Conservation (phyloP, 1,140 invertebrate species). For the Armadillidium nasatum region DNA sequence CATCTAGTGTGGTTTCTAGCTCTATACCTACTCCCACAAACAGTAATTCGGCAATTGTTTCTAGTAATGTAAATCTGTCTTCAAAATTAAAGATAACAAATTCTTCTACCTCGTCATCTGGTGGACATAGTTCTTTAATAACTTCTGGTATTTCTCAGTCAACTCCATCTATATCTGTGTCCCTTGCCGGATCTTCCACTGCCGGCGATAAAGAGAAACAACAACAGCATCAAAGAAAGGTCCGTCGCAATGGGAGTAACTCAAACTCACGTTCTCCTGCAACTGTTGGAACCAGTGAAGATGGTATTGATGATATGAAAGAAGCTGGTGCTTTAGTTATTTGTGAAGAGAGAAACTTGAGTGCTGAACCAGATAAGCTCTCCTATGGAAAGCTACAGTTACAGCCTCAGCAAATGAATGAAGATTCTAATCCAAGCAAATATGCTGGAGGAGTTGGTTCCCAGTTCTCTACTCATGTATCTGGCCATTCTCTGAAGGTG, state of each 20-base stretch:
- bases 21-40: neutral
- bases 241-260: slow-evolving; percentile 35
- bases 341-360: slow-evolving; percentile 43
- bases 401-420: no score
- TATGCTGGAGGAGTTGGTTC: slow-evolving; percentile 36
- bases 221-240: slow-evolving; percentile 33
- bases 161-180: neutral
- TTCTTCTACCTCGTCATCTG: neutral
- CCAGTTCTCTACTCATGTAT: slow-evolving; percentile 38
- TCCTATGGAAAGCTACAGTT: neutral
- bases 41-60: neutral
- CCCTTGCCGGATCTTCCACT: neutral
- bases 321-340: slow-evolving; percentile 37
- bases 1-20: neutral
- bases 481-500: slow-evolving; percentile 10
- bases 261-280: slow-evolving; percentile 38
- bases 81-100: neutral
- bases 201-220: slow-evolving; percentile 30
- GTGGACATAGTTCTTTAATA: neutral
- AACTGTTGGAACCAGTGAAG: slow-evolving; percentile 37
- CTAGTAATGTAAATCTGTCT: neutral
- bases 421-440: neutral
- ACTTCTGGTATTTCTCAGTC: neutral
- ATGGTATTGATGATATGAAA: neutral
- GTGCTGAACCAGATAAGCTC: slow-evolving; percentile 30